Percentiles rank a stretch among this genome's conserved stretches.
Conservation (phyloP, 2,797 vertebrate genomes). For the Sciurus vulgaris region DNA sequence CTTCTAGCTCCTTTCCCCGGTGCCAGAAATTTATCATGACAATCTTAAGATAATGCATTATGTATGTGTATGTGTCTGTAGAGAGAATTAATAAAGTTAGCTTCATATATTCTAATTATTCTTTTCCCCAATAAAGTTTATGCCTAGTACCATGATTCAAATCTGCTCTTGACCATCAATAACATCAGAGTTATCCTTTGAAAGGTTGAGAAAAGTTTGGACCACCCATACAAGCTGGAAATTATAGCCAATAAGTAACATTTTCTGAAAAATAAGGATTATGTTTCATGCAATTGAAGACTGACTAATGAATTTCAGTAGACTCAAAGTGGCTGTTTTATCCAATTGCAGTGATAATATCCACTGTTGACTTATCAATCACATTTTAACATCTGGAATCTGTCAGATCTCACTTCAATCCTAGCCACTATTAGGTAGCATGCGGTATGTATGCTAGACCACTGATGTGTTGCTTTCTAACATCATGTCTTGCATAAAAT, state of each 20-base stretch:
- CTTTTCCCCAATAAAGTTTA: not conserved
- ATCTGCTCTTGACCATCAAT: not conserved
- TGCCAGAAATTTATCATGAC: accelerated
- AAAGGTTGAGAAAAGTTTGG: not conserved
- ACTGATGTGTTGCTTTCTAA: not conserved
- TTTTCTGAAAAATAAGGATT: not conserved
- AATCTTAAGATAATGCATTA: not conserved
- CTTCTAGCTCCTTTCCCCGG: not conserved
- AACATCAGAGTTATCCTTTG: not conserved
- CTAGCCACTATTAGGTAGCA: not conserved
- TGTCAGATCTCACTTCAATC: not conserved
- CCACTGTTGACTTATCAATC: too few relatives aligned
- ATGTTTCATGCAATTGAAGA: not conserved
- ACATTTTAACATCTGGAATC: not conserved
- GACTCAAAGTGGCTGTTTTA: not conserved
- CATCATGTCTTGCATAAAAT: accelerated
- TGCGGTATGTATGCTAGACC: accelerated
- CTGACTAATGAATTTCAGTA: not conserved
- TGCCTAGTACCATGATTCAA: too few relatives aligned
- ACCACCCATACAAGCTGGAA: not conserved
- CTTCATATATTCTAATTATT: not conserved
- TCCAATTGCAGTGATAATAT: too few relatives aligned
- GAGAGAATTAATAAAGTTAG: not conserved
- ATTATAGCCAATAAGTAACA: not conserved
- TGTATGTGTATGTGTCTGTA: not conserved